Evolutionary conservation across 2,113 vertebrate genomes (phyloP).

Genomic region (Muscicapa adusta): DNA sequence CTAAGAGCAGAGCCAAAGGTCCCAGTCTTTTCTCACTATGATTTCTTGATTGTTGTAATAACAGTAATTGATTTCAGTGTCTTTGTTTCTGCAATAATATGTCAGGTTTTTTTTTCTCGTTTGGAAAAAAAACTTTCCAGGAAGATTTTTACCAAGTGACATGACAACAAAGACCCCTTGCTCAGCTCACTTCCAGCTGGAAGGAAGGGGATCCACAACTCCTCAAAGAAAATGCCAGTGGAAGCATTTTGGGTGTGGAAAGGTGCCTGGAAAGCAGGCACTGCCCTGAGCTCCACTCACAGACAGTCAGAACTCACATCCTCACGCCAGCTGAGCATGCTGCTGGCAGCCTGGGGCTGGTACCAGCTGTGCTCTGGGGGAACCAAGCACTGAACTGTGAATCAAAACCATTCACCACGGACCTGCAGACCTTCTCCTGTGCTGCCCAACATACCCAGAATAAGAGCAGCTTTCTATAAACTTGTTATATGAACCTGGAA

Average conservation of each 20-base stretch:
- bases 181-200: neutral
- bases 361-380: neutral
- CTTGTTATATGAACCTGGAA: neutral
- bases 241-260: neutral
- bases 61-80: neutral
- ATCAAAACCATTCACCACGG: accelerated
- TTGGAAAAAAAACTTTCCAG: neutral
- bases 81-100: neutral
- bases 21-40: neutral
- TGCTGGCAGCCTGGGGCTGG: neutral
- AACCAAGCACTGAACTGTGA: accelerated
- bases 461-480: neutral
- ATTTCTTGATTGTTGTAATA: neutral
- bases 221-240: neutral
- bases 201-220: neutral
- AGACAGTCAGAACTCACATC: neutral
- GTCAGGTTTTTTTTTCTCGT: neutral
- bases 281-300: neutral
- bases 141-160: neutral
- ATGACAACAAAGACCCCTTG: accelerated
- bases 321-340: neutral
- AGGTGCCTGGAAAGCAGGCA: neutral
- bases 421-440: neutral
- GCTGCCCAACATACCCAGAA: neutral
- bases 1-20: neutral